These are phyloP conservation scores for Nasalis larvatus DNA, from an alignment of 2,113 vertebrate genomes.

Conservation along the genomic window DNA sequence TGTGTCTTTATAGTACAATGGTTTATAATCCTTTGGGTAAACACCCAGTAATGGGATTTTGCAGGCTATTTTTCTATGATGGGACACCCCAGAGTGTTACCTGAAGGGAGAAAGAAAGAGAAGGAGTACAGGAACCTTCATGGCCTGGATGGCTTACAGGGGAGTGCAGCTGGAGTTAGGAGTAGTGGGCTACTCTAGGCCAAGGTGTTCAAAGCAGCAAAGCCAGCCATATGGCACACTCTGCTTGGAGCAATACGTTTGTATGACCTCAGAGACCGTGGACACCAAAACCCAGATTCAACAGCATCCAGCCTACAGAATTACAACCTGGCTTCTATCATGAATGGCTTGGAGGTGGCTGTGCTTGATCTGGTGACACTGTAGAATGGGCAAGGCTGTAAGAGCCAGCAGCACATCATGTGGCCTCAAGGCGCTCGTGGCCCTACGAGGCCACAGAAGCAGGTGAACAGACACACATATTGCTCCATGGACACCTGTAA, in stretches of 20 bases:
- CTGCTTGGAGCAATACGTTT: background rate
- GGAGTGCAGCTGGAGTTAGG: background rate
- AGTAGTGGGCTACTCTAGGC: background rate
- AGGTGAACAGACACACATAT: background rate
- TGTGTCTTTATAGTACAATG: too few species aligned
- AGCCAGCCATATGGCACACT: rapidly evolving
- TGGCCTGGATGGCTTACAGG: background rate
- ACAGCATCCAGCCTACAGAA: background rate
- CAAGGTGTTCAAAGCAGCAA: background rate
- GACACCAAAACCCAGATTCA: background rate
- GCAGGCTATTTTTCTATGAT: background rate
- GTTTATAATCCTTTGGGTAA: too few species aligned
- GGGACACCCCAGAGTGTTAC: rapidly evolving
- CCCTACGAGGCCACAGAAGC: background rate
- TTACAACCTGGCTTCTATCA: too few species aligned
- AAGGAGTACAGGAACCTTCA: rapidly evolving
- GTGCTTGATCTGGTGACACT: background rate
- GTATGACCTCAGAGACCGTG: rapidly evolving
- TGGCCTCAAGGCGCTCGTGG: background rate
- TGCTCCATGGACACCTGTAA: background rate
- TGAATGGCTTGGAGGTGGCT: too few species aligned
- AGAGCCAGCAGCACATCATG: background rate
- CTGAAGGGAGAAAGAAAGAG: background rate
- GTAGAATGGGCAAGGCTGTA: too few species aligned
- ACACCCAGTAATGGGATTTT: too few species aligned